These are phyloP conservation scores for Caerostris extrusa DNA, from an alignment of 1,140 invertebrate genomes.

Conservation along the genomic window DNA sequence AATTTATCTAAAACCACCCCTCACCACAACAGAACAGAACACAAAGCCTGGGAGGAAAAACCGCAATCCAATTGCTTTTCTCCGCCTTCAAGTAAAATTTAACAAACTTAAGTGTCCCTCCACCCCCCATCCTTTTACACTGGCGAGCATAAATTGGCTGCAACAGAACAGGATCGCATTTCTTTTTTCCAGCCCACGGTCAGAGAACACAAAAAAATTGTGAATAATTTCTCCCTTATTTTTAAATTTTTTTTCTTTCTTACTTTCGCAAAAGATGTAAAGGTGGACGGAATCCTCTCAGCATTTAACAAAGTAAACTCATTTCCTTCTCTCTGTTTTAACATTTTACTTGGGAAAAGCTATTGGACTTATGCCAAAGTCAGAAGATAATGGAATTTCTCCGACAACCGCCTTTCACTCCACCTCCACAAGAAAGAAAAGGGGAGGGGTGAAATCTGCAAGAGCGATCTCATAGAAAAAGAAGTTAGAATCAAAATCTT, in stretches of 20 bases:
- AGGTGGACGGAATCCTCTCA: not conserved
- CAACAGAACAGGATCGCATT: not conserved
- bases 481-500: not conserved
- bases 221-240: too few relatives aligned
- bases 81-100: too few relatives aligned
- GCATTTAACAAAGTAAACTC: not conserved
- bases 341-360: not conserved
- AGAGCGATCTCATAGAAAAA: not conserved
- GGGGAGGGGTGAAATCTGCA: not conserved
- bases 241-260: too few relatives aligned
- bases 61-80: too few relatives aligned
- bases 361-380: not conserved
- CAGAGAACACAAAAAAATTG: not conserved
- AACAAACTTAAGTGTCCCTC: too few relatives aligned
- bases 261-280: too few relatives aligned
- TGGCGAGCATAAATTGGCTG: not conserved
- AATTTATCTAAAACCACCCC: too few relatives aligned
- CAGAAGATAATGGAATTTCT: constrained; percentile 29
- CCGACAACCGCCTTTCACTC: too few relatives aligned
- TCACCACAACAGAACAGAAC: too few relatives aligned
- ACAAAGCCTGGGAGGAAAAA: too few relatives aligned
- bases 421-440: too few relatives aligned
- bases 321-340: constrained; percentile 9
- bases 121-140: too few relatives aligned
- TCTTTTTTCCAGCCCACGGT: not conserved